These are phyloP conservation scores for Petrocephalus zakoni DNA, from an alignment of 2,113 vertebrate genomes.

Conservation along the genomic window DNA sequence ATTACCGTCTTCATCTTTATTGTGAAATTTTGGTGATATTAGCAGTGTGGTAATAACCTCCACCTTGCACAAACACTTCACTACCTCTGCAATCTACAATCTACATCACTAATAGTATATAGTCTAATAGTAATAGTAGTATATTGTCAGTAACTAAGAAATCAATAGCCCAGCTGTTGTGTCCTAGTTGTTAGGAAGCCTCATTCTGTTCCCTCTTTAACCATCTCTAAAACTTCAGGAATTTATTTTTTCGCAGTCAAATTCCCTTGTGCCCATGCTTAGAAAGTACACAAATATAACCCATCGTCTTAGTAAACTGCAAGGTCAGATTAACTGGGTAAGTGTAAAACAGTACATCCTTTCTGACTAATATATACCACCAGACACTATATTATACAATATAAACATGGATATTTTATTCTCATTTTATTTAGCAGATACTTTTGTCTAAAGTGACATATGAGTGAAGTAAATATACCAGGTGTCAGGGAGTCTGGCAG, in stretches of 20 bases:
- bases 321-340: neutral
- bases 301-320: neutral
- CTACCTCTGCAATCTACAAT: neutral
- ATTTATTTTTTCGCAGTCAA: neutral
- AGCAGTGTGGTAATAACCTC: neutral
- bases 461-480: neutral
- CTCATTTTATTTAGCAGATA: neutral
- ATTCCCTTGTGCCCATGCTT: neutral
- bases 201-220: neutral
- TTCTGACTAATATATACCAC: neutral
- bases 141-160: neutral
- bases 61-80: neutral
- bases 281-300: neutral
- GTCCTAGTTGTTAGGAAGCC: neutral
- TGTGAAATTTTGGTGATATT: conserved; percentile 4
- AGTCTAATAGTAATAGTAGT: no score
- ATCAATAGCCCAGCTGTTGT: neutral
- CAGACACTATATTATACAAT: neutral
- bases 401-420: neutral
- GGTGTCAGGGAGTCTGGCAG: neutral
- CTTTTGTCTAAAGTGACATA: neutral
- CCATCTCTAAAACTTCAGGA: neutral
- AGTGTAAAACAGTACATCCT: neutral
- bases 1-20: neutral
- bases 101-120: no score